Conservation (phyloP, 1,140 invertebrate genomes). For the Sitobion miscanthi region DNA sequence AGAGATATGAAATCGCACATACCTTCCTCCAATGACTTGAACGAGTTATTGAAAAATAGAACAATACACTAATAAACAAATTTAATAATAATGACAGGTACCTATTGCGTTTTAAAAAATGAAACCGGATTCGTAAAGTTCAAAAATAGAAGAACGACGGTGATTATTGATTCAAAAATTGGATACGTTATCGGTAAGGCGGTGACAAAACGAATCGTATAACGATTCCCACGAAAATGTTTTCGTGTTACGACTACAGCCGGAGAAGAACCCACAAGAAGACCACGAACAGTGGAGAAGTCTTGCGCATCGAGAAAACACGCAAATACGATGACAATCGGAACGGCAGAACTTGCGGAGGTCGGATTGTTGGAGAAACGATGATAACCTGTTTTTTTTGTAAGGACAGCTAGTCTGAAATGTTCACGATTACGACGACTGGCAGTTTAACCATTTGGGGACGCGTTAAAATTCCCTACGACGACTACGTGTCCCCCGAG, state of each 20-base stretch:
- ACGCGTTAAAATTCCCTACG: constrained; percentile 14
- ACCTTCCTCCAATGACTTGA: background rate
- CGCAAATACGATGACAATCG: constrained; percentile 36
- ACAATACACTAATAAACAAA: too few species aligned
- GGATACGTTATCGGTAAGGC: background rate
- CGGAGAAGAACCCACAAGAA: background rate
- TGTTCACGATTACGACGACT: background rate
- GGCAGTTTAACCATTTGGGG: constrained; percentile 1
- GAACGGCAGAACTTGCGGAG: background rate
- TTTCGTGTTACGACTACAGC: background rate
- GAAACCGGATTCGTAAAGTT: background rate
- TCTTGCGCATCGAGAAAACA: background rate
- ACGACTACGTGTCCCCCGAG: background rate
- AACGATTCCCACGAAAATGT: background rate
- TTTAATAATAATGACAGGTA: background rate
- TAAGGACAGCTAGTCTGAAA: constrained; percentile 21
- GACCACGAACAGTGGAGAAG: background rate
- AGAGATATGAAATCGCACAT: background rate
- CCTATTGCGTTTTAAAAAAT: background rate
- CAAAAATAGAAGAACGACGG: background rate
- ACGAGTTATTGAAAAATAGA: background rate
- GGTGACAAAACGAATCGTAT: background rate
- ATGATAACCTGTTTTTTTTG: constrained; percentile 55
- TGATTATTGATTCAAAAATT: background rate
- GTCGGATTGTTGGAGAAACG: background rate